phyloP scores from a whole-genome alignment of 2,797 vertebrate species.

The Danio choprae region DNA sequence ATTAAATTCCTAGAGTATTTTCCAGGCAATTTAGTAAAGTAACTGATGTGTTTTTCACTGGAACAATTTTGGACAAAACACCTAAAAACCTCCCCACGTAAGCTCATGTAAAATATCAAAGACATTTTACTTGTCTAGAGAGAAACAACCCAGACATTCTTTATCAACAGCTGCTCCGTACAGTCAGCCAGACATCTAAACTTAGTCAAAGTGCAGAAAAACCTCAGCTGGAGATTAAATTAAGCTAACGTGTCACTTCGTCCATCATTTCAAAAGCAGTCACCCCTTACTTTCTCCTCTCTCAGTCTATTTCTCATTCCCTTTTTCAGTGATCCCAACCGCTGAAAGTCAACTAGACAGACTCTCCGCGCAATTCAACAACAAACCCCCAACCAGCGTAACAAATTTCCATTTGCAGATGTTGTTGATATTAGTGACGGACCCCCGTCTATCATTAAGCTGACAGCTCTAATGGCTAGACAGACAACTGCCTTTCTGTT shows the following conservation, averaged over 20 bases:
- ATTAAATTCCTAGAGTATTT: constrained; percentile 24
- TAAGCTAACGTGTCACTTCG: not conserved
- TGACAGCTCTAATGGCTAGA: not conserved
- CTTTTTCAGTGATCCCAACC: constrained; percentile 7
- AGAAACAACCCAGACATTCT: constrained; percentile 29
- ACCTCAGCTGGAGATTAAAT: constrained; percentile 17
- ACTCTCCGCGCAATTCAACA: constrained; percentile 62
- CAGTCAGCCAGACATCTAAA: constrained; percentile 28
- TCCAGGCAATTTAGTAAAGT: constrained; percentile 18
- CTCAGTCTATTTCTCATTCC: not conserved
- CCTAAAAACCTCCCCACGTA: constrained; percentile 25
- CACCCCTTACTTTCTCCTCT: not conserved
- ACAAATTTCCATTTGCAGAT: constrained; percentile 50
- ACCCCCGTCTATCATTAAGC: not conserved
- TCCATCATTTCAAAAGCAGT: constrained; percentile 10
- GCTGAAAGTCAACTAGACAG: constrained; percentile 63
- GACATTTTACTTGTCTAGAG: constrained; percentile 16
- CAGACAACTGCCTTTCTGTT: constrained; percentile 19
- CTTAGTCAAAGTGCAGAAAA: constrained; percentile 32
- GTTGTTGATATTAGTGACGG: constrained; percentile 4
- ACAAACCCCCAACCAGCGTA: constrained; percentile 55
- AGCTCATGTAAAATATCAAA: constrained; percentile 47
- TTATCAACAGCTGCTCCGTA: constrained; percentile 43
- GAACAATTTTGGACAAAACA: constrained; percentile 20
- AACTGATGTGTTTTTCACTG: constrained; percentile 13